phyloP scores from a whole-genome alignment of 2,113 vertebrate species.

The Mormyrus lacerda region DNA sequence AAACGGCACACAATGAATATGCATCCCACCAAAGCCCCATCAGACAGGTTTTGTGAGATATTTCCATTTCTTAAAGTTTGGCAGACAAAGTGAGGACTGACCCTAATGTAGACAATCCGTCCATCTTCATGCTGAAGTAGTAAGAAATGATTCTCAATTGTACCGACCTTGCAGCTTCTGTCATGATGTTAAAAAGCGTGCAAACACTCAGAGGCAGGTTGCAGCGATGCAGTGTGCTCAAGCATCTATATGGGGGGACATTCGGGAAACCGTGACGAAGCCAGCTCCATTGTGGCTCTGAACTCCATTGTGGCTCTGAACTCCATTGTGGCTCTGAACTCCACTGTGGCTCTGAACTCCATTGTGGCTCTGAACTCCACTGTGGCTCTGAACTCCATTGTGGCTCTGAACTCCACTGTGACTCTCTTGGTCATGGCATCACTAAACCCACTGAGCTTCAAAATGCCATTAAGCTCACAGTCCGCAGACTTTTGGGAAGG shows the following conservation, averaged over 20 bases:
- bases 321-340: too few relatives aligned
- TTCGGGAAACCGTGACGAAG: slow-evolving; percentile 30
- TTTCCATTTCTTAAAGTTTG: not conserved
- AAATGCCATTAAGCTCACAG: slow-evolving; percentile 43
- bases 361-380: not conserved
- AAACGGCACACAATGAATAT: not conserved
- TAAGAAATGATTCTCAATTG: not conserved
- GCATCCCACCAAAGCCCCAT: not conserved
- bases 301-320: too few relatives aligned
- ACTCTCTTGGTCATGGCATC: slow-evolving; percentile 32
- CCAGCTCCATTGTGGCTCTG: not conserved
- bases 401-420: slow-evolving; percentile 30
- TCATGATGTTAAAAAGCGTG: not conserved
- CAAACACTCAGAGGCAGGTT: not conserved
- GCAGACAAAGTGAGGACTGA: not conserved
- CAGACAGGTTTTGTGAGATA: not conserved
- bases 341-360: too few relatives aligned
- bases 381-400: slow-evolving; percentile 28
- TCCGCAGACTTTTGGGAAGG: slow-evolving; percentile 35
- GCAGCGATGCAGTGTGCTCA: not conserved
- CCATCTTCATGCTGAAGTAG: not conserved
- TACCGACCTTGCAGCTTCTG: not conserved
- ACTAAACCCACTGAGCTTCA: slow-evolving; percentile 32
- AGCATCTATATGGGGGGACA: slow-evolving; percentile 17
- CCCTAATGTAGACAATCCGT: not conserved